Evolutionary conservation across 2,113 vertebrate genomes (phyloP).

Genomic region (Mormyrus iriodes): DNA sequence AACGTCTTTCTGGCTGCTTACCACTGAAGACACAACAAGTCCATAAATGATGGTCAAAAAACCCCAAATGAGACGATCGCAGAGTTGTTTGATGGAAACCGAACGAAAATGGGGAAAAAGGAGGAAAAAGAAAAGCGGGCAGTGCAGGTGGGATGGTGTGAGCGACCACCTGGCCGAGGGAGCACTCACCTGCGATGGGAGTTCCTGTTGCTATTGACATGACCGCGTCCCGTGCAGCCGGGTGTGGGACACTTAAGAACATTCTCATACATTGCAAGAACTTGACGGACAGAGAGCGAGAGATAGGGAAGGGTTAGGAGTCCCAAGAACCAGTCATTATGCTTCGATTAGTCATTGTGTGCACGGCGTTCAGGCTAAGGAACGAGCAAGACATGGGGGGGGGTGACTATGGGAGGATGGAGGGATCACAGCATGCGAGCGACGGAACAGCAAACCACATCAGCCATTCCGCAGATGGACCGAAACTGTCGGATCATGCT

Average conservation of each 20-base stretch:
- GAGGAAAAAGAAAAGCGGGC: slow-evolving; percentile 9
- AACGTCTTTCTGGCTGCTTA: not conserved
- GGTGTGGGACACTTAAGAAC: slow-evolving; percentile 99
- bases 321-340: slow-evolving; percentile 55
- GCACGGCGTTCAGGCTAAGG: not conserved
- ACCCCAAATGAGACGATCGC: not conserved
- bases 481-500: not conserved
- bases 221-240: slow-evolving; percentile 98
- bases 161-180: not conserved
- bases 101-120: not conserved
- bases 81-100: not conserved
- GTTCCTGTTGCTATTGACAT: slow-evolving; percentile 99
- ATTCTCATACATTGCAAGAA: slow-evolving; percentile 99
- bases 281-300: slow-evolving; percentile 86
- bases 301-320: slow-evolving; percentile 71
- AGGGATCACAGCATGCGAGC: slow-evolving; percentile 1
- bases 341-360: slow-evolving; percentile 52
- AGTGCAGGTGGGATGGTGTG: not conserved
- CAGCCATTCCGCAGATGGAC: slow-evolving; percentile 1
- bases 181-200: slow-evolving; percentile 95
- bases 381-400: not conserved
- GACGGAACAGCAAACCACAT: slow-evolving; percentile 1
- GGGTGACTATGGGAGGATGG: not conserved
- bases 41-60: not conserved
- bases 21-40: not conserved